Evolutionary conservation across 2,113 vertebrate genomes (phyloP), one percentile per base, ranked within the genome.

Genomic region (Cyrtonyx montezumae): DNA sequence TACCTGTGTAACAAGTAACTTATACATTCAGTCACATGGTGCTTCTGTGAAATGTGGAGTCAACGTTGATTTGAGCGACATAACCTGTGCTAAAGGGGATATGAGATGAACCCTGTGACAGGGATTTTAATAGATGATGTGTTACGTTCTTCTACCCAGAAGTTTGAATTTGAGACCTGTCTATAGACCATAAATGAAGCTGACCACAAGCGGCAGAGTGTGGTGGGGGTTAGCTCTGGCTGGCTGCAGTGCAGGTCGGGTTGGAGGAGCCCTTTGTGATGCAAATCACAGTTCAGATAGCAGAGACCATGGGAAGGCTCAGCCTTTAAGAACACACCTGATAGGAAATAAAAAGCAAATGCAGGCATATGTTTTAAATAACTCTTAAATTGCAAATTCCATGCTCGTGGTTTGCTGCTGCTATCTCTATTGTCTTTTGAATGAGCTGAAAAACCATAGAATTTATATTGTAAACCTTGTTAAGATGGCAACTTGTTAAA

Each of bases 181-280:
- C 6, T 49, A 6, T 12, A 49, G 65, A 40, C 7, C 51, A 8
- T 19, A 40, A 37, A 17, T 76, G 15, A 48, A 13, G 13, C 20
- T 25, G 6, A n/a, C 51, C 43, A 2, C 1, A 9, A 17, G 49
- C 1, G 2, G 45, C 25, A n/a, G 40, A 80, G 42, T 17, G 18
- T 2, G 26, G n/a, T 51, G 1, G 1, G 14, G 26, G 43, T 15
- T 17, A 32, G 17, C 36, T 51, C 21, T 19, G n/a, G 55, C 51
- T 51, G 51, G 42, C 61, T 59, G 42, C 23, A 70, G 49, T 40
- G 58, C 8, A 4, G 13, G n/a, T 18, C 32, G 15, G 9, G 8
- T 45, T 66, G 43, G 32, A 13, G 69, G 23, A 40, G 32, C 67
- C 7, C 34, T 22, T 30, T 1, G 6, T 11, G 16, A 13, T 15